phyloP scores from a whole-genome alignment of 1,140 invertebrate genomes.

The Eueides isabella region DNA sequence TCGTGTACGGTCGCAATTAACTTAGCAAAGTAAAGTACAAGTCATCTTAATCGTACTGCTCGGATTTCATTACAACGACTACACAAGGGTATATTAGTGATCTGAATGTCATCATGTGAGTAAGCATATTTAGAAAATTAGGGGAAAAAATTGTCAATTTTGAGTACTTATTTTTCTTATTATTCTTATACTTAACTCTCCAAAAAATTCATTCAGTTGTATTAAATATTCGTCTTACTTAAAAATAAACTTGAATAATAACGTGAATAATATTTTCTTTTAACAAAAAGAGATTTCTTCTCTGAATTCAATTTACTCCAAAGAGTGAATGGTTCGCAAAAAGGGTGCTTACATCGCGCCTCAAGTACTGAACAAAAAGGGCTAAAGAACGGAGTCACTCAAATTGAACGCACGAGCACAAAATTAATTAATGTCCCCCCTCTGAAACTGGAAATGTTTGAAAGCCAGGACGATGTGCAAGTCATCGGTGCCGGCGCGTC shows the following conservation, averaged over 20 bases:
- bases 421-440: constrained; percentile 78
- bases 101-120: constrained; percentile 53
- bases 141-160: constrained; percentile 16
- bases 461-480: constrained; percentile 63
- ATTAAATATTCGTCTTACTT: not conserved
- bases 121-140: constrained; percentile 56
- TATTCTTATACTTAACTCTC: not conserved
- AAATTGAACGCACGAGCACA: constrained; percentile 64
- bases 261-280: not conserved
- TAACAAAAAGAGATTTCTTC: constrained; percentile 25
- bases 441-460: constrained; percentile 65
- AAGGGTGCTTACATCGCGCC: constrained; percentile 33
- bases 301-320: constrained; percentile 25
- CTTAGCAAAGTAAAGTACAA: constrained; percentile 64
- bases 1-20: constrained; percentile 66
- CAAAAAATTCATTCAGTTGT: no score
- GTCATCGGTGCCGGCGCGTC: constrained; percentile 63
- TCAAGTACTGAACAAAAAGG: constrained; percentile 56
- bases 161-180: not conserved
- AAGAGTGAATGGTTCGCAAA: constrained; percentile 29
- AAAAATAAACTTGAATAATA: not conserved
- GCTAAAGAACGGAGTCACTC: constrained; percentile 58
- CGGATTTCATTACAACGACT: constrained; percentile 70
- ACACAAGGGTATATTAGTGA: constrained; percentile 57
- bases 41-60: constrained; percentile 70